phyloP scores from a whole-genome alignment of 2,113 vertebrate genomes.

The Pituophis catenifer region DNA sequence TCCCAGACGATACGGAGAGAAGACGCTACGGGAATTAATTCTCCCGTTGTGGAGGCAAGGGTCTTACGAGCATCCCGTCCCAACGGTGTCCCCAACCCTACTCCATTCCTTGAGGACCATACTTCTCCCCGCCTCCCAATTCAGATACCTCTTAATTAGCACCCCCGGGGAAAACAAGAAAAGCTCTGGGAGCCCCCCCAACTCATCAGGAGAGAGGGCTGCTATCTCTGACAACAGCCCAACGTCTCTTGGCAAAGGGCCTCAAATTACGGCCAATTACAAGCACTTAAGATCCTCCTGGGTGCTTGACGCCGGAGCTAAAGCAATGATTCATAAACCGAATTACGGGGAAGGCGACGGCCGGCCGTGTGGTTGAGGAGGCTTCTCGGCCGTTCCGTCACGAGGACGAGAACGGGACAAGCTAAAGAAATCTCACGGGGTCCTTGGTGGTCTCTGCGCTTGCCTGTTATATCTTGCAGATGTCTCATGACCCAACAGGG shows the following conservation, averaged over 20 bases:
- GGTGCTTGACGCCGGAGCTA: slow-evolving; percentile 26
- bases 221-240: background rate
- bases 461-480: no score
- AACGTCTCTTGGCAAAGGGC: slow-evolving; percentile 21
- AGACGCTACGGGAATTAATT: background rate
- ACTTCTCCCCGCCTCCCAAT: background rate
- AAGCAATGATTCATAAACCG: slow-evolving; percentile 20
- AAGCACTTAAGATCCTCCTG: slow-evolving; percentile 38
- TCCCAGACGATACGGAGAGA: background rate
- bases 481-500: no score
- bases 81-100: background rate
- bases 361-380: background rate
- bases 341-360: background rate
- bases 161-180: background rate
- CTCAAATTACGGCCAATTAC: slow-evolving; percentile 30
- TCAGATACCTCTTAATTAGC: background rate
- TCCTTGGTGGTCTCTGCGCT: no score
- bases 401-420: background rate
- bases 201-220: background rate
- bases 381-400: background rate
- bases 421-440: no score
- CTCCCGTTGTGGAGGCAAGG: background rate
- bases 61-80: background rate
- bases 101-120: slow-evolving; percentile 8
- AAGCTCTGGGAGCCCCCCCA: background rate